Evolutionary conservation across 2,113 vertebrate species (phyloP).

Genomic region (Butorides virescens): DNA sequence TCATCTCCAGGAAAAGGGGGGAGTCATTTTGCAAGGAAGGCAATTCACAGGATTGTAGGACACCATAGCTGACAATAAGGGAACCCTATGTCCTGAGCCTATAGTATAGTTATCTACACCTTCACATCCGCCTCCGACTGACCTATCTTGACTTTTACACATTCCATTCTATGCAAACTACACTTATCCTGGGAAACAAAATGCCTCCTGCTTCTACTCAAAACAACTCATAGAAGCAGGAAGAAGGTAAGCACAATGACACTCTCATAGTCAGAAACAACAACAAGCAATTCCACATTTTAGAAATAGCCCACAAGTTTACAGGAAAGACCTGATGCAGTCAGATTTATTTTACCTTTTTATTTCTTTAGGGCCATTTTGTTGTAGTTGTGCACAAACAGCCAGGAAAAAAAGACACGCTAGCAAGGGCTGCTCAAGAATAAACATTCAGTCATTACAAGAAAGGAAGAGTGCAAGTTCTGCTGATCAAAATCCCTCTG

Average conservation of each 20-base stretch:
- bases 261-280: neutral
- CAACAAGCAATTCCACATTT: neutral
- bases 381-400: neutral
- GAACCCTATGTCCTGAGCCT: neutral
- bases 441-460: neutral
- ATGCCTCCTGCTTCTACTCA: neutral
- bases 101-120: neutral
- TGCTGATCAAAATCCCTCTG: conserved; percentile 19
- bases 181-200: neutral
- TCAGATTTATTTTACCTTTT: conserved; percentile 49
- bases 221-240: neutral
- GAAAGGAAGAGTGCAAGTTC: neutral
- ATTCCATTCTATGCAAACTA: neutral
- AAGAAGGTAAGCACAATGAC: neutral
- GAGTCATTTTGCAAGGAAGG: neutral
- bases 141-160: neutral
- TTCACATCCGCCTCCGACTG: neutral
- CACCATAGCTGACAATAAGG: neutral
- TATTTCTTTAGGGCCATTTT: conserved; percentile 50
- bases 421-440: conserved; percentile 21
- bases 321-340: neutral
- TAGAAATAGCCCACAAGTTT: neutral
- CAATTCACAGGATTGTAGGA: neutral
- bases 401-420: neutral
- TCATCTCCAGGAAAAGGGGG: neutral